Conservation (phyloP, 2,113 vertebrate species). For the Proteles cristata region DNA sequence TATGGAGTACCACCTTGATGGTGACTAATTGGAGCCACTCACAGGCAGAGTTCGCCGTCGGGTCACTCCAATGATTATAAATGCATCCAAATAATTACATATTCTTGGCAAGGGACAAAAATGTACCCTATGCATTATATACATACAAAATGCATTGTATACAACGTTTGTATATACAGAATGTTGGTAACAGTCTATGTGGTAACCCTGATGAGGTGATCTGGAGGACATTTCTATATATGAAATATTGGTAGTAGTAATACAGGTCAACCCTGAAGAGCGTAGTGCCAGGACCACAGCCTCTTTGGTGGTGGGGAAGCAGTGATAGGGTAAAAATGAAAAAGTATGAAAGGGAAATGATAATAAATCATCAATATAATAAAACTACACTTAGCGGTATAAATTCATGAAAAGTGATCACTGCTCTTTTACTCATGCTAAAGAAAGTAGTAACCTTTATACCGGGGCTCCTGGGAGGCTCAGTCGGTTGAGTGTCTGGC, state of each 20-base stretch:
- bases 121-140: neutral
- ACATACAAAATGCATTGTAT: neutral
- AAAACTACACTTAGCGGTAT: neutral
- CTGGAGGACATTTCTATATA: neutral
- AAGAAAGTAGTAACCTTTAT: neutral
- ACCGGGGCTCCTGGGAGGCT: too few species aligned
- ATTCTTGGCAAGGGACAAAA: neutral
- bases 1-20: rapidly evolving
- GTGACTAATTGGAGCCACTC: neutral
- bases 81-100: neutral
- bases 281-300: rapidly evolving
- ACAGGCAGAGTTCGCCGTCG: neutral
- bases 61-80: neutral
- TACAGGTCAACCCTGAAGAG: neutral
- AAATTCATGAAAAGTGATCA: neutral
- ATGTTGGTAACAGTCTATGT: neutral
- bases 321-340: neutral
- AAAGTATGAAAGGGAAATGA: neutral
- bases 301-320: neutral
- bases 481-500: too few species aligned
- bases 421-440: neutral
- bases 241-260: neutral
- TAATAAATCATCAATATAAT: neutral
- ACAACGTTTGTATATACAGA: neutral
- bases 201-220: neutral